Conservation (phyloP, 2,888 invertebrate species). For the Hartigia nigra region DNA sequence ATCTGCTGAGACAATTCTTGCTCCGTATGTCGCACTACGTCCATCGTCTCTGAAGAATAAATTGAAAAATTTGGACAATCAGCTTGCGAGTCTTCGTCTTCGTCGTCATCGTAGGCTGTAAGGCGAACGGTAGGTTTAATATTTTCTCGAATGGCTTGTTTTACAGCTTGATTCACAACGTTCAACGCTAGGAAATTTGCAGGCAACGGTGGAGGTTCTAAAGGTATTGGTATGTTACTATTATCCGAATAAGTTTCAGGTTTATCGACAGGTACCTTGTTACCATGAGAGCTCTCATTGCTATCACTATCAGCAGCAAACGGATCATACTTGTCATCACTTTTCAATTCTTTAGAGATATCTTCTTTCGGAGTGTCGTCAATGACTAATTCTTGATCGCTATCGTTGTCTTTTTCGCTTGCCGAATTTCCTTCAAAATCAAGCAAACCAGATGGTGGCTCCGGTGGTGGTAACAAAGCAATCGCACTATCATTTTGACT, state of each 20-base stretch:
- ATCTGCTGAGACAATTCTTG: conserved; percentile 61
- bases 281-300: conserved; percentile 45
- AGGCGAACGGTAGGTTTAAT: conserved; percentile 36
- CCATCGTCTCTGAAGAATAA: conserved; percentile 84
- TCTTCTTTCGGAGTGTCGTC: conserved; percentile 61
- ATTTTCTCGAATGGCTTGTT: background rate
- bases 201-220: conserved; percentile 38
- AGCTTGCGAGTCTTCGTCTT: conserved; percentile 72
- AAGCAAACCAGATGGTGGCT: conserved; percentile 63
- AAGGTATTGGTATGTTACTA: conserved; percentile 24
- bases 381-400: conserved; percentile 61
- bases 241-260: conserved; percentile 4
- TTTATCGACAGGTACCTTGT: conserved; percentile 12
- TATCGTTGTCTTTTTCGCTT: conserved; percentile 60
- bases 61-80: conserved; percentile 89
- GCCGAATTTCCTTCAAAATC: conserved; percentile 60
- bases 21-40: conserved; percentile 73
- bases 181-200: conserved; percentile 37
- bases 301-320: conserved; percentile 60
- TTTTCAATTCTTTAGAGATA: conserved; percentile 26
- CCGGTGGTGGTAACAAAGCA: conserved; percentile 63
- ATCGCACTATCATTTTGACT: conserved; percentile 49
- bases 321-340: conserved; percentile 59
- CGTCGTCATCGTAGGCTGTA: conserved; percentile 63
- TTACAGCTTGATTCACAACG: conserved; percentile 22